phyloP scores from a whole-genome alignment of 2,888 invertebrate genomes.

The Coenonympha arcania region DNA sequence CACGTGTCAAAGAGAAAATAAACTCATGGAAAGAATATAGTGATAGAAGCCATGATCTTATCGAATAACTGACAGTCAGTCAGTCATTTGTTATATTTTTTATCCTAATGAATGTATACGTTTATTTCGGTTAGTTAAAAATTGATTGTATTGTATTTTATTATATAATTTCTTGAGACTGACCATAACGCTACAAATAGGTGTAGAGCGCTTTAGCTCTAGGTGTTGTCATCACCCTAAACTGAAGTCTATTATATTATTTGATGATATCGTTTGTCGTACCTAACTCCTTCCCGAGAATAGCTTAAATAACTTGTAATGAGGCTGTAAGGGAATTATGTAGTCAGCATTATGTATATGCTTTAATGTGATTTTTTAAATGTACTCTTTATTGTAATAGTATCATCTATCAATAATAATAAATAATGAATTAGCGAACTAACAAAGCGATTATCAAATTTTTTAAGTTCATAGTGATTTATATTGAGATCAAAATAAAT shows the following conservation, averaged over 20 bases:
- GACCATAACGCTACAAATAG: conserved; percentile 22
- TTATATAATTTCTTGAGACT: conserved; percentile 26
- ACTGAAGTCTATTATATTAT: conserved; percentile 39
- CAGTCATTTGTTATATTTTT: conserved; percentile 15
- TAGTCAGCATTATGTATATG: conserved; percentile 76
- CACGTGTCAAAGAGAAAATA: too few species aligned
- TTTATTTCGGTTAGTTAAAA: conserved; percentile 21
- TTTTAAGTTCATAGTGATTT: conserved; percentile 71
- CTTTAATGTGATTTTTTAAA: conserved; percentile 76
- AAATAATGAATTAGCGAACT: conserved; percentile 73
- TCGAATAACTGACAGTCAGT: conserved; percentile 14
- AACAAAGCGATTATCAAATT: conserved; percentile 65
- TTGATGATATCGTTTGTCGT: conserved; percentile 59
- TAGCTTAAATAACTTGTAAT: conserved; percentile 38
- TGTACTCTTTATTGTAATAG: conserved; percentile 74
- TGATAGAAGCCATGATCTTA: conserved; percentile 22
- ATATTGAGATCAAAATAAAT: conserved; percentile 71
- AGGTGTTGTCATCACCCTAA: conserved; percentile 37
- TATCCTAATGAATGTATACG: conserved; percentile 26
- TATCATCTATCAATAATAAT: conserved; percentile 72
- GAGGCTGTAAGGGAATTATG: conserved; percentile 70
- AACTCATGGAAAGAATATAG: too few species aligned
- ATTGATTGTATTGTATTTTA: conserved; percentile 6
- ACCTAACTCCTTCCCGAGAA: conserved; percentile 52
- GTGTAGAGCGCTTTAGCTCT: too few species aligned